phyloP scores from a whole-genome alignment of 2,888 invertebrate genomes.

The Idaea biselata region DNA sequence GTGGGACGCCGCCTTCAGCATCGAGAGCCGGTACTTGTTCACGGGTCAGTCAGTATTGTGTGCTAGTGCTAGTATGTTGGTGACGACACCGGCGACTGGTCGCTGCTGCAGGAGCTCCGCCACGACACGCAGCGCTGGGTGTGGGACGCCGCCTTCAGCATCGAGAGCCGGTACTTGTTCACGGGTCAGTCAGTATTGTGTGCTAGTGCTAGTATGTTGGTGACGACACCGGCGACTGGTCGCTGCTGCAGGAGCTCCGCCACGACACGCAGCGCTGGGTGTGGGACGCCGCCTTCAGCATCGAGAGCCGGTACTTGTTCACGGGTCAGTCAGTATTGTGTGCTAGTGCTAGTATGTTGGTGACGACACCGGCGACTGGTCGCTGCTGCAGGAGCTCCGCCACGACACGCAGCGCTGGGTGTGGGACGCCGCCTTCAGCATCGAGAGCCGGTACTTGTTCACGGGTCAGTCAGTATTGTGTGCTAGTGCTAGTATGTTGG shows the following conservation, averaged over 20 bases:
- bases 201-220: slow-evolving; percentile 85
- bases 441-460: slow-evolving; percentile 95
- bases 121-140: slow-evolving; percentile 95
- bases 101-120: slow-evolving; percentile 85
- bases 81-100: slow-evolving; percentile 94
- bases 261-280: slow-evolving; percentile 95
- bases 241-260: slow-evolving; percentile 85
- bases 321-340: slow-evolving; percentile 82
- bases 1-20: slow-evolving; percentile 98
- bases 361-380: slow-evolving; percentile 92
- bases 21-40: slow-evolving; percentile 95
- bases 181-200: slow-evolving; percentile 82
- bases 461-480: slow-evolving; percentile 91
- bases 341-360: slow-evolving; percentile 89
- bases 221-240: slow-evolving; percentile 94
- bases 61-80: slow-evolving; percentile 85
- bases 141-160: slow-evolving; percentile 98
- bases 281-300: slow-evolving; percentile 98
- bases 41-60: slow-evolving; percentile 82
- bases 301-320: slow-evolving; percentile 95
- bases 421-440: slow-evolving; percentile 98
- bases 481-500: slow-evolving; percentile 92
- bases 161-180: slow-evolving; percentile 95
- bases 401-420: slow-evolving; percentile 95
- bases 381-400: slow-evolving; percentile 85